Evolutionary conservation across 2,888 invertebrate genomes (phyloP), one percentile per base, ranked within the genome.

Genomic region (Sphaerophoria taeniata): DNA sequence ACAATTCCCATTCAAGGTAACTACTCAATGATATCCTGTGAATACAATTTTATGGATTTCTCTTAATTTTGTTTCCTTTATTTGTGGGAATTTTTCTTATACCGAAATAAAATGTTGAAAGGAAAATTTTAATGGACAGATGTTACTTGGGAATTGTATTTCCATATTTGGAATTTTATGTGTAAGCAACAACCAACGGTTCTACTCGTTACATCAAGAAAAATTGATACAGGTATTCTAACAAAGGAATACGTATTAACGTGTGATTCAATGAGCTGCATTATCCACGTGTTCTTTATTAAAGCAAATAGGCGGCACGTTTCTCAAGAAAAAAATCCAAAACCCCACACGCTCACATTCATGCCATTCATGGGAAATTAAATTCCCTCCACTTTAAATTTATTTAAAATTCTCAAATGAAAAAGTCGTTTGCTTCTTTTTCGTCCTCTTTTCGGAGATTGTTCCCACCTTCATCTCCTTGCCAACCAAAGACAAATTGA

Each of bases 1-100:
- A 14, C 43, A 53, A 76, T 51, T 69, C 60, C 60, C 60, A 53
- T 69, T 58, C 43, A 69, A 69, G 43, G 60, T n/a, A 16, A 39
- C 2, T 11, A 47, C 24, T 1, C 47, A 49, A 11, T 4, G 39
- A 36, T 49, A 31, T 43, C 14, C 9, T 16, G 6, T 36, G 49
- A 36, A 49, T 49, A 49, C 3, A 49, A 34, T 31, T 61, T 45
- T 45, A 43, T 61, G 3, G 1, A 33, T 55, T 56, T 56, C 24
- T 24, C 2, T 24, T 24, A 24, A n/a, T n/a, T 24, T 14, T 34
- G n/a, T 4, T n/a, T 53, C 3, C 2, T 24, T 55, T 39, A 6
- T 34, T 56, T 56, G 9, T 16, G 33, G 16, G 43, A 33, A 49
- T 49, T 49, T 49, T 16, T n/a, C n/a, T 34, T 45, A 45, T 45